Conservation (phyloP, 2,888 invertebrate species). For the Parelbella ahira region DNA sequence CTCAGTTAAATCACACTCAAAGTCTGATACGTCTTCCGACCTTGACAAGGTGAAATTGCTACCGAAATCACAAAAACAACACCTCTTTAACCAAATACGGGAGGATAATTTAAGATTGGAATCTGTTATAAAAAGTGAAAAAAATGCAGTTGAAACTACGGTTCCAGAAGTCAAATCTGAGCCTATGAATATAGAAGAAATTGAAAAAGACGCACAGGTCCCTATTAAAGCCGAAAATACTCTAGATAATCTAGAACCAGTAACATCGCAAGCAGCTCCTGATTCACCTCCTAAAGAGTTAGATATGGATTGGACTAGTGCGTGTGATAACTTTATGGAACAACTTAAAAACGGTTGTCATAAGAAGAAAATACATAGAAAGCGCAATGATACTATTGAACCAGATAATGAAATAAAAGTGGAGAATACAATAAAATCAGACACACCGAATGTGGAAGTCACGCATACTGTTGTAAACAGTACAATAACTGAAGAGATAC, state of each 20-base stretch:
- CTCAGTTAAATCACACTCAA: constrained; percentile 43
- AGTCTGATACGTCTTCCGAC: constrained; percentile 37
- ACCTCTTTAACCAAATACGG: constrained; percentile 71
- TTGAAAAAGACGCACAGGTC: constrained; percentile 80
- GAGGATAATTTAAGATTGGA: constrained; percentile 66
- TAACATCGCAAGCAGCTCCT: constrained; percentile 29
- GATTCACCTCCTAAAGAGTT: constrained; percentile 38
- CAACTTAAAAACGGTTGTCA: constrained; percentile 83
- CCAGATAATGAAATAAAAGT: constrained; percentile 43
- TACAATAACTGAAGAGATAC: constrained; percentile 1
- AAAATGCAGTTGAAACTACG: constrained; percentile 56
- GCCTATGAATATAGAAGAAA: constrained; percentile 83
- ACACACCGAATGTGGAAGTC: constrained; percentile 7
- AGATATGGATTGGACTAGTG: constrained; percentile 82
- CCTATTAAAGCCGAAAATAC: constrained; percentile 61
- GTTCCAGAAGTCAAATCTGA: constrained; percentile 84
- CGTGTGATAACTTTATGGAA: constrained; percentile 90
- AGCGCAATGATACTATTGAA: constrained; percentile 58
- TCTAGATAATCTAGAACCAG: constrained; percentile 42
- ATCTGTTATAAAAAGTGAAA: constrained; percentile 83
- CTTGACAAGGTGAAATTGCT: constrained; percentile 53
- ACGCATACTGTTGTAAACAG: constrained; percentile 4
- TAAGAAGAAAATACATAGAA: constrained; percentile 80
- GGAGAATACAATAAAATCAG: constrained; percentile 27
- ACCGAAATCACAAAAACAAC: constrained; percentile 67